Percentiles rank a stretch among this genome's conserved stretches.
phyloP scores from a whole-genome alignment of 2,888 invertebrate genomes.

The Kryphioiulus occultus region DNA sequence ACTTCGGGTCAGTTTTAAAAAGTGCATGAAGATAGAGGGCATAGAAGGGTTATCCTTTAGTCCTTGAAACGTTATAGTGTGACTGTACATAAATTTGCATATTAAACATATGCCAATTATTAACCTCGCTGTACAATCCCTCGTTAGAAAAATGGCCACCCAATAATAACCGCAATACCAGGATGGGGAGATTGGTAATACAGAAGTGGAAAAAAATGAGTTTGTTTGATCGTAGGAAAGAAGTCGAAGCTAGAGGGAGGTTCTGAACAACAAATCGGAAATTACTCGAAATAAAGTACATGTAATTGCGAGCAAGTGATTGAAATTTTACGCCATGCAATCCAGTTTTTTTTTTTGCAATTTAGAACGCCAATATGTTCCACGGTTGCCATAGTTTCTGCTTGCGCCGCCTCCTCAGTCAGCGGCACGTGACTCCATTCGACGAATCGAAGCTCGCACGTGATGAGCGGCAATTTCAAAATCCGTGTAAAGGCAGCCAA shows the following conservation, averaged over 20 bases:
- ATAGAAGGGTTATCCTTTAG: not conserved
- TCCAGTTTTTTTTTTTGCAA: no score
- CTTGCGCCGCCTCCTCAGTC: no score
- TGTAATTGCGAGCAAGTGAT: no score
- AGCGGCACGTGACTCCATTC: no score
- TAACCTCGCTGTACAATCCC: constrained; percentile 21
- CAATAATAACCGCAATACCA: constrained; percentile 25
- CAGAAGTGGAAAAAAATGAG: constrained; percentile 17
- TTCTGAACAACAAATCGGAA: not conserved
- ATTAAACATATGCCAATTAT: constrained; percentile 19
- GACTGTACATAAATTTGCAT: constrained; percentile 39
- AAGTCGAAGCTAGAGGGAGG: not conserved
- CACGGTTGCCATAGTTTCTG: no score
- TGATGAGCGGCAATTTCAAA: no score
- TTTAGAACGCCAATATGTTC: no score
- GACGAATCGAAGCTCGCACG: no score
- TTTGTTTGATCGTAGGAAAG: not conserved
- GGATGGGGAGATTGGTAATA: constrained; percentile 28
- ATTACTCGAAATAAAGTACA: not conserved
- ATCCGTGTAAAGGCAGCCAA: no score
- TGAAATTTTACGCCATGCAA: no score
- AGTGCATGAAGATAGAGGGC: constrained; percentile 15
- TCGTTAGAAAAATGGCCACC: constrained; percentile 32
- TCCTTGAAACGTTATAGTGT: not conserved
- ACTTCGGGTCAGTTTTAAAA: constrained; percentile 36